phyloP scores from a whole-genome alignment of 2,888 invertebrate species.

The Drosophila maculinotata region DNA sequence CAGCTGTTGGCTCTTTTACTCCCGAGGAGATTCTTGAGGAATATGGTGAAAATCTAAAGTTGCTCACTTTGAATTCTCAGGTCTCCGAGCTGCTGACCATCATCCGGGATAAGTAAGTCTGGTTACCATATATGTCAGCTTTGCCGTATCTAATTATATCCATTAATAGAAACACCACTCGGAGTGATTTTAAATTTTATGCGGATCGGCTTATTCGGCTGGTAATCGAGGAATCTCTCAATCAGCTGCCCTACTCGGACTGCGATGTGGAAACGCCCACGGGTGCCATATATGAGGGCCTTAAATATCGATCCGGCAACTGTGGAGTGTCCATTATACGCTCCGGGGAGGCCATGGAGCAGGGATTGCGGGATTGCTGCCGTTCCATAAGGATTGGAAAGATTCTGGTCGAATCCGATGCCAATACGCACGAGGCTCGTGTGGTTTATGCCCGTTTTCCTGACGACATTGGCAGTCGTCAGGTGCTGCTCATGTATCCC shows the following conservation, averaged over 20 bases:
- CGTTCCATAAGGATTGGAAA: constrained; percentile 99
- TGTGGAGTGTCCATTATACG: constrained; percentile 99
- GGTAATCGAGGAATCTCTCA: constrained; percentile 98
- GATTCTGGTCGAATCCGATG: constrained; percentile 98
- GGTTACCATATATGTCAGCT: background rate
- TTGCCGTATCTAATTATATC: background rate
- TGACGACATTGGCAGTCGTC: constrained; percentile 95
- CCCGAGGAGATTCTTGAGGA: constrained; percentile 73
- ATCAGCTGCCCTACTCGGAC: constrained; percentile 95
- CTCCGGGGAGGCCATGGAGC: constrained; percentile 98
- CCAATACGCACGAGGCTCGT: constrained; percentile 97
- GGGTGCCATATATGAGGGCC: constrained; percentile 92
- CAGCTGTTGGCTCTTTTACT: constrained; percentile 57
- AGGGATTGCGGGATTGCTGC: constrained; percentile 97
- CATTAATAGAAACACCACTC: constrained; percentile 91
- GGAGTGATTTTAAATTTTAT: constrained; percentile 99
- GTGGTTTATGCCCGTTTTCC: constrained; percentile 99
- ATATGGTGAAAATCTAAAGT: constrained; percentile 83
- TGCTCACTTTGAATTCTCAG: constrained; percentile 83
- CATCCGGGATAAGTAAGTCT: constrained; percentile 93
- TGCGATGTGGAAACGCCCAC: constrained; percentile 97
- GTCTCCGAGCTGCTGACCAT: constrained; percentile 92
- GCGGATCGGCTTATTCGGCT: constrained; percentile 98
- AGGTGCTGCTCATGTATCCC: constrained; percentile 98
- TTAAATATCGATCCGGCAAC: constrained; percentile 98